Conservation (phyloP, 2,113 vertebrate genomes). For the Callopanchax toddi region DNA sequence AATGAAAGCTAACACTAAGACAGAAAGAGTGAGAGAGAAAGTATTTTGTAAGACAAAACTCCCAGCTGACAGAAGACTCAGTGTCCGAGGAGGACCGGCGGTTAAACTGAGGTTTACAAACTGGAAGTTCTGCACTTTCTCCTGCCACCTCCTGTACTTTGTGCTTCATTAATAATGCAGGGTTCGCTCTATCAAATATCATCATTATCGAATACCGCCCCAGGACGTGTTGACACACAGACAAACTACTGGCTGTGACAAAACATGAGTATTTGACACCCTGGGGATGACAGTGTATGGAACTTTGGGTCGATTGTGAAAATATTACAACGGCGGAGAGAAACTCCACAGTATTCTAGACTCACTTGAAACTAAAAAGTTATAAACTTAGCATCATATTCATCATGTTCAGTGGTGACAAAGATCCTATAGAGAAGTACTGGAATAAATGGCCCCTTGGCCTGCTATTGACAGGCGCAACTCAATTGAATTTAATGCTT, state of each 20-base stretch:
- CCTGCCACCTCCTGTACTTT: neutral
- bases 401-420: conserved; percentile 59
- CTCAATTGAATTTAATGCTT: conserved; percentile 70
- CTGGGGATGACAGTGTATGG: neutral
- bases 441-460: conserved; percentile 64
- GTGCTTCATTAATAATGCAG: neutral
- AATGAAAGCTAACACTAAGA: too few relatives aligned
- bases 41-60: neutral
- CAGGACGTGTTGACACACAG: neutral
- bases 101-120: neutral
- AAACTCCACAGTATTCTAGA: neutral
- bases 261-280: neutral
- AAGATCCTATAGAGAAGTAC: conserved; percentile 42
- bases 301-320: neutral
- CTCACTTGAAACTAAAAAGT: neutral
- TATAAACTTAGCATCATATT: conserved; percentile 34
- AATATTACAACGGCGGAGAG: neutral
- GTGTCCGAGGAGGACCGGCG: neutral
- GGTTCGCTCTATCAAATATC: neutral
- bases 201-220: neutral
- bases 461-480: conserved; percentile 55
- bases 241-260: neutral
- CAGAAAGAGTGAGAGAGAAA: neutral
- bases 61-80: neutral
- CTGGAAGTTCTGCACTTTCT: neutral